Percentiles rank a stretch among this genome's conserved stretches.
Evolutionary conservation across 2,797 vertebrate species (phyloP).

Genomic region (Acanthurus tractus): DNA sequence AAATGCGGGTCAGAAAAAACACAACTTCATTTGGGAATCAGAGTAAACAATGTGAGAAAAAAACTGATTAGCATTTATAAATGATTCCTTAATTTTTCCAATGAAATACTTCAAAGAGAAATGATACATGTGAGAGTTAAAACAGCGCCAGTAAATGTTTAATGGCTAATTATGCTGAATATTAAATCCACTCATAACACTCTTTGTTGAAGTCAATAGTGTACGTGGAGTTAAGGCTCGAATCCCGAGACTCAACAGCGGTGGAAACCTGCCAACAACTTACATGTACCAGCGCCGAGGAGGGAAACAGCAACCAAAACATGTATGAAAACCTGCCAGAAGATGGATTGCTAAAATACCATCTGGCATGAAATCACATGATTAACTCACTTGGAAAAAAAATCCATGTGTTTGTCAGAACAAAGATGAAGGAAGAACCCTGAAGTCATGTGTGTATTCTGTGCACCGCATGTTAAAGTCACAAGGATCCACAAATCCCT

Average conservation of each 20-base stretch:
- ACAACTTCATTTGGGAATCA: constrained; percentile 49
- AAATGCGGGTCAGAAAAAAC: constrained; percentile 49
- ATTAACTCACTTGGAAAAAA: constrained; percentile 20
- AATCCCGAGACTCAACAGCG: constrained; percentile 46
- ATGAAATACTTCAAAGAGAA: constrained; percentile 65
- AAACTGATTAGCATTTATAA: constrained; percentile 69
- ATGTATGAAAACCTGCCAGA: constrained; percentile 49
- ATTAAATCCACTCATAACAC: constrained; percentile 57
- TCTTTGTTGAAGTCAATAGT: constrained; percentile 55
- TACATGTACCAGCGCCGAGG: constrained; percentile 28
- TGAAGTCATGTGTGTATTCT: constrained; percentile 45
- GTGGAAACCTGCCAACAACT: constrained; percentile 60
- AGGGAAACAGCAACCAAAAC: constrained; percentile 42
- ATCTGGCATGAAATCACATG: constrained; percentile 39
- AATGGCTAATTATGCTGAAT: constrained; percentile 68
- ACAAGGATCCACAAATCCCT: constrained; percentile 36
- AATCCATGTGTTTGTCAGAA: constrained; percentile 28
- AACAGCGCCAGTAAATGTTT: constrained; percentile 63
- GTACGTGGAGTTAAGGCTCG: constrained; percentile 27
- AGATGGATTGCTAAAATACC: constrained; percentile 51
- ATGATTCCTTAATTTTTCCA: constrained; percentile 70
- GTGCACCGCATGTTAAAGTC: constrained; percentile 30
- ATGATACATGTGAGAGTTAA: constrained; percentile 63
- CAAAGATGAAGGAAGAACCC: constrained; percentile 43
- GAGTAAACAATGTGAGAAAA: constrained; percentile 65